A percentile compares a stretch with the other conserved stretches of the same genome.
These are phyloP conservation scores for Centruroides vittatus DNA, from an alignment of 1,140 invertebrate genomes.

Conservation along the genomic window DNA sequence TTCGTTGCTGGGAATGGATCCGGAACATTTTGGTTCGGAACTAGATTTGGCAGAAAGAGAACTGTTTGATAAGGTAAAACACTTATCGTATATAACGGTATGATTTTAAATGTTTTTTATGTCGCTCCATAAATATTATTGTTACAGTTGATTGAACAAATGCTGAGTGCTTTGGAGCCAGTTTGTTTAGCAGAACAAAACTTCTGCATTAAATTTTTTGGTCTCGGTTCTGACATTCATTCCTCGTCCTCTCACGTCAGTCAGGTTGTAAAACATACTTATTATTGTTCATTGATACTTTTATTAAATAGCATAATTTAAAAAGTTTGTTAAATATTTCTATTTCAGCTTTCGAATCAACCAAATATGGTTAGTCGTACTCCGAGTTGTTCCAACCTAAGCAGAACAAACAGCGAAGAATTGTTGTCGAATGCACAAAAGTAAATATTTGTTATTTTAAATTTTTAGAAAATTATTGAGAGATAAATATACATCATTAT, in stretches of 20 bases:
- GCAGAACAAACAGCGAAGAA: slow-evolving; percentile 12
- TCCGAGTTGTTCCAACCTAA: slow-evolving; percentile 1
- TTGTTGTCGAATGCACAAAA: slow-evolving; percentile 1
- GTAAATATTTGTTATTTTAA: not conserved
- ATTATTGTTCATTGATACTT: no score
- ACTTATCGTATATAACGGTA: not conserved
- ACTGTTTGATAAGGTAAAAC: slow-evolving; percentile 43
- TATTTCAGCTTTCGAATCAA: not conserved
- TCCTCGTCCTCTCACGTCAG: slow-evolving; percentile 8
- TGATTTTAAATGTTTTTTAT: not conserved
- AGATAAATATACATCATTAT: no score
- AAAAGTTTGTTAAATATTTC: not conserved
- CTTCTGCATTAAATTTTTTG: slow-evolving; percentile 88
- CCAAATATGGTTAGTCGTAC: slow-evolving; percentile 2
- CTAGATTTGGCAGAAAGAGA: slow-evolving; percentile 39
- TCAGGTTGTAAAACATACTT: not conserved
- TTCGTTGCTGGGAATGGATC: slow-evolving; percentile 43
- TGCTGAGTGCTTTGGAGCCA: slow-evolving; percentile 75
- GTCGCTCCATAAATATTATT: slow-evolving; percentile 14
- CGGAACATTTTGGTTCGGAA: slow-evolving; percentile 39
- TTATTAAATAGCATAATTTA: no score
- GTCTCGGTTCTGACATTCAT: slow-evolving; percentile 46
- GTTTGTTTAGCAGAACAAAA: slow-evolving; percentile 88
- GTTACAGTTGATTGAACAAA: slow-evolving; percentile 43
- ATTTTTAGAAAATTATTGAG: no score